Conservation (phyloP, 2,113 vertebrate genomes). For the Lamprologus callipterus region DNA sequence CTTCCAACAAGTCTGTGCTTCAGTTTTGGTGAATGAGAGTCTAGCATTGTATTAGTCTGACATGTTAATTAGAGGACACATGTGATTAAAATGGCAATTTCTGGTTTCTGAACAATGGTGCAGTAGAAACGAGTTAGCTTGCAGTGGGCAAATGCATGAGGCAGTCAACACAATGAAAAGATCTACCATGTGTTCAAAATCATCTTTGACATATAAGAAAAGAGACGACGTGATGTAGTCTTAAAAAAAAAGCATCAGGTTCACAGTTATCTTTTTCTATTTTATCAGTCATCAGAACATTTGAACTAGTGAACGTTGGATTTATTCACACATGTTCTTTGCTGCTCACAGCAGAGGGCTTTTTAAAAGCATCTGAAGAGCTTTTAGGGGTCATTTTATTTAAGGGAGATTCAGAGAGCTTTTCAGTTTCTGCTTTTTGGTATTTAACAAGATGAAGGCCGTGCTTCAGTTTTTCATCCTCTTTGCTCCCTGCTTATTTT, state of each 20-base stretch:
- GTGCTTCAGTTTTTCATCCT: neutral
- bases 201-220: neutral
- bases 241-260: neutral
- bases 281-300: neutral
- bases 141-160: neutral
- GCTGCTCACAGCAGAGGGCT: neutral
- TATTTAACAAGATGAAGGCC: neutral
- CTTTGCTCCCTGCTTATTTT: neutral
- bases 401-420: neutral
- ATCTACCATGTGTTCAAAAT: neutral
- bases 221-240: neutral
- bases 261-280: neutral
- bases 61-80: neutral
- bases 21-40: neutral
- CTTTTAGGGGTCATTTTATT: constrained; percentile 18
- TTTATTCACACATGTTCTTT: constrained; percentile 16
- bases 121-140: neutral
- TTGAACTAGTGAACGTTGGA: neutral
- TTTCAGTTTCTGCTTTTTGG: neutral
- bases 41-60: neutral
- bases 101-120: neutral
- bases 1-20: neutral
- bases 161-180: neutral
- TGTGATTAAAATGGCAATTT: neutral
- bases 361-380: neutral